Conservation (phyloP, 2,113 vertebrate genomes). For the Gobiocypris rarus region DNA sequence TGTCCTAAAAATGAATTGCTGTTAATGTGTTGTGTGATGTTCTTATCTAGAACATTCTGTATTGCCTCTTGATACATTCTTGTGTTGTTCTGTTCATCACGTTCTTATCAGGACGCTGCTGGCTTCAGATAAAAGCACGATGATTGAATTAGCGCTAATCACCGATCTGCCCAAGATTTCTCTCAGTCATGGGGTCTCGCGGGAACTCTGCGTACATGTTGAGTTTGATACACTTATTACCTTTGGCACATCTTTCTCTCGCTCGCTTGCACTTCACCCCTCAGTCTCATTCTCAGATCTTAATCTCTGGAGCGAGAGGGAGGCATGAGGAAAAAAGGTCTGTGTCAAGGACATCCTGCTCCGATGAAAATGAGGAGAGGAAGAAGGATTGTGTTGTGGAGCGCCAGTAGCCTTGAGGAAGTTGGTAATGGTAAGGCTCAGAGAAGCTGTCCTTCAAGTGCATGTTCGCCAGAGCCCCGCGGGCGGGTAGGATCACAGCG, state of each 20-base stretch:
- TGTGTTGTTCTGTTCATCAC: neutral
- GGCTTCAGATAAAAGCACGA: slow-evolving; percentile 42
- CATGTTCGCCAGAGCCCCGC: slow-evolving; percentile 1
- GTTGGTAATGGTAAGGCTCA: neutral
- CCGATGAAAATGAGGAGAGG: neutral
- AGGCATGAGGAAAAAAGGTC: slow-evolving; percentile 8
- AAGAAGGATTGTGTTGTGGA: slow-evolving; percentile 18
- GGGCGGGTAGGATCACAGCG: neutral
- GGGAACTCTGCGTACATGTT: slow-evolving; percentile 9
- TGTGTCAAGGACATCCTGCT: slow-evolving; percentile 30
- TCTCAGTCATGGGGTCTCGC: neutral
- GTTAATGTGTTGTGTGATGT: neutral
- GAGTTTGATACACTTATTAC: slow-evolving; percentile 38
- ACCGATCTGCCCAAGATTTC: slow-evolving; percentile 38
- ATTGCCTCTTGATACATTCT: slow-evolving; percentile 20
- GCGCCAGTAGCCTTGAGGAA: slow-evolving; percentile 31
- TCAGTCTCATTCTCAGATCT: slow-evolving; percentile 36
- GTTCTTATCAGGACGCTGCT: slow-evolving; percentile 12
- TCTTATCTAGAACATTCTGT: slow-evolving; percentile 7
- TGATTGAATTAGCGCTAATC: slow-evolving; percentile 54
- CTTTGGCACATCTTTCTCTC: slow-evolving; percentile 32
- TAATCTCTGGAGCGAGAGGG: slow-evolving; percentile 3
- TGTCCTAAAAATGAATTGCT: slow-evolving; percentile 10
- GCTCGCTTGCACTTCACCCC: neutral
- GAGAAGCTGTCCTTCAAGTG: slow-evolving; percentile 43